Base-by-base conservation (phyloP, 2,113 vertebrate species). In the Eptatretus burgeri region DNA sequence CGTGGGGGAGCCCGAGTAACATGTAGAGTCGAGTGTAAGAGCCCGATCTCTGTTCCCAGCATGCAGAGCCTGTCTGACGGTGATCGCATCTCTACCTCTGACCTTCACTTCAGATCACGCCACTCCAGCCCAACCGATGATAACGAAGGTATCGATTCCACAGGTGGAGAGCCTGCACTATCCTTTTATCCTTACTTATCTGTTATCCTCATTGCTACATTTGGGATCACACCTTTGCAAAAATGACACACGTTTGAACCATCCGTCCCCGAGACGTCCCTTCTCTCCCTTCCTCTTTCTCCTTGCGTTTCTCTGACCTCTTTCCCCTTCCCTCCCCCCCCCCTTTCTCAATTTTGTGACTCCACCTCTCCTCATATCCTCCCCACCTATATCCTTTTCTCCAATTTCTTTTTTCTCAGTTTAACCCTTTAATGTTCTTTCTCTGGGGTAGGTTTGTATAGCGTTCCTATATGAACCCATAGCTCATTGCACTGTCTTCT, bases 51-150 rank as follows among this genome's bases (percentile, higher is more conserved):
- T 12, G 9, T n/a, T 19, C 53, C 11, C 53, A 60, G 53, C 16
- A 12, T 60, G 53, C 53, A 17, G 53, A 60, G 53, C 53, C 53
- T 60, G 53, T 60, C 53, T n/a, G 53, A 60, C 16, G 53, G 53
- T 10, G 53, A 60, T 19, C 53, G 53, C 53, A 10, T 60, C 53
- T 41, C 7, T 3, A 41, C 27, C 27, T 60, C 53, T 19, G 16
- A n/a, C 53, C 53, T 60, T 19, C 16, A 10, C 53, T 94, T 98
- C 70, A 81, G 81, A 73, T 98, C 91, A 20, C 89, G 91, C 27
- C 89, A 98, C 74, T 94, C 89, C 50, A 96, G 89, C 70, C 91
- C 91, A 67, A 96, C 89, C 1, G 89, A 98, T 67, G 89, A 98
- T 64, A 71, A 81, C 67, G 89, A 96, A 64, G 91, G 89, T 95